phyloP scores from a whole-genome alignment of 2,888 invertebrate genomes.

The Drosophila niveifrons region DNA sequence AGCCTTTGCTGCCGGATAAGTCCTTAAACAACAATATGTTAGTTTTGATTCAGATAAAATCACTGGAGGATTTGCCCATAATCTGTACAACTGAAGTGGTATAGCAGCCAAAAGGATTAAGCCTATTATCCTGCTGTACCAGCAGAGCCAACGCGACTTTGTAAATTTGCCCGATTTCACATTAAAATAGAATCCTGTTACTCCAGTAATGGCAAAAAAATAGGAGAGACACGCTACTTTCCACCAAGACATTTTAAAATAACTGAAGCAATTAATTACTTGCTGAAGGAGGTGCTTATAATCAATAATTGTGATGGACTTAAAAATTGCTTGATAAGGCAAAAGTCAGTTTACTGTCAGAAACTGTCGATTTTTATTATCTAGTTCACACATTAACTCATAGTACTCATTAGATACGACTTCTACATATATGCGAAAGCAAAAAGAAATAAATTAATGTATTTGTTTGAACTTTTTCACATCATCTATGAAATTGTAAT shows the following conservation, averaged over 20 bases:
- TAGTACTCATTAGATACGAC: no score
- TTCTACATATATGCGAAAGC: no score
- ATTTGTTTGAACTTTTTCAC: no score
- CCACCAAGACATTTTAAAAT: neutral
- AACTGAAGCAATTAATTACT: neutral
- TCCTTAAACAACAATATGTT: accelerated
- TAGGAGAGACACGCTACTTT: neutral
- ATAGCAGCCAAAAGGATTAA: neutral
- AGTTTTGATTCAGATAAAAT: slow-evolving; percentile 9
- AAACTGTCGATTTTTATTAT: neutral
- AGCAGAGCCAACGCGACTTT: slow-evolving; percentile 11
- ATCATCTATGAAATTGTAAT: slow-evolving; percentile 22
- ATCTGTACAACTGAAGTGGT: neutral
- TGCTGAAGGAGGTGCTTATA: neutral
- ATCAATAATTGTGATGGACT: neutral
- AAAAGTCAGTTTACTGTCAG: neutral
- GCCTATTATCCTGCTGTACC: neutral
- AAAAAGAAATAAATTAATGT: no score
- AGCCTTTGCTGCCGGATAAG: neutral
- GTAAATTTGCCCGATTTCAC: neutral
- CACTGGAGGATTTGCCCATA: neutral
- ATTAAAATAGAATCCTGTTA: neutral
- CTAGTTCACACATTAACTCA: no score
- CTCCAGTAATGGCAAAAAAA: neutral
- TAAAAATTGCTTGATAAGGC: neutral